Evolutionary conservation across 2,888 invertebrate genomes (phyloP).

Genomic region (Dicyrtomina minuta): DNA sequence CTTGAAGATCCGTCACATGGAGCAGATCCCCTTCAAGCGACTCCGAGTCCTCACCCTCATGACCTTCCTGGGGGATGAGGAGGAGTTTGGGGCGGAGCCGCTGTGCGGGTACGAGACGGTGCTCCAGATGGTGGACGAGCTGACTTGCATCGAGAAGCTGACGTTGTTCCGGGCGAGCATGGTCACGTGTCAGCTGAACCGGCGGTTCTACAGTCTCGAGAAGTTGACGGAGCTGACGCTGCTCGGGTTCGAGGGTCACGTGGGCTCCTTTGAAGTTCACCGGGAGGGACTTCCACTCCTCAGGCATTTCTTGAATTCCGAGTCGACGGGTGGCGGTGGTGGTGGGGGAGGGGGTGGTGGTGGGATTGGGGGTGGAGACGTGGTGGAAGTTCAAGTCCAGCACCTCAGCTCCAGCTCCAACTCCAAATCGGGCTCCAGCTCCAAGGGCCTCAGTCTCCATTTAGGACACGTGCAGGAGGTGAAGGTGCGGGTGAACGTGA

Average conservation of each 20-base stretch:
- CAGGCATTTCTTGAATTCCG: not conserved
- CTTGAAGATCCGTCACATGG: not conserved
- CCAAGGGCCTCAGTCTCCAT: not conserved
- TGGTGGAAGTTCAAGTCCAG: too few relatives aligned
- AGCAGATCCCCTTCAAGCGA: not conserved
- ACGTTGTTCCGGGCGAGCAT: slow-evolving; percentile 15
- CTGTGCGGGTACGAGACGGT: slow-evolving; percentile 8
- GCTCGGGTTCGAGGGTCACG: slow-evolving; percentile 11
- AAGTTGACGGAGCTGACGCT: slow-evolving; percentile 13
- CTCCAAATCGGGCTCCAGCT: not conserved
- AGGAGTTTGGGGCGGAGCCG: not conserved
- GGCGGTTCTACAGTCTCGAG: not conserved
- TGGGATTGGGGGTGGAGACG: not conserved
- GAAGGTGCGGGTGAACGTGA: too few relatives aligned
- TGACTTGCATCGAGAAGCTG: slow-evolving; percentile 3
- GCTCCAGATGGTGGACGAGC: not conserved
- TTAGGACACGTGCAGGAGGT: too few relatives aligned
- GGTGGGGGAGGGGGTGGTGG: not conserved
- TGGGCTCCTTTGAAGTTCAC: not conserved
- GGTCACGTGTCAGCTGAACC: slow-evolving; percentile 12
- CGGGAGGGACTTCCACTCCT: not conserved
- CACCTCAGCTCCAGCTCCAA: not conserved
- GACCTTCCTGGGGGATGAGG: slow-evolving; percentile 13
- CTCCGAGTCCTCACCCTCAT: not conserved
- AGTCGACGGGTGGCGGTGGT: not conserved